A percentile compares a stretch with the other conserved stretches of the same genome.
Evolutionary conservation across 2,888 invertebrate species (phyloP).

Genomic region (Amiota mariae): DNA sequence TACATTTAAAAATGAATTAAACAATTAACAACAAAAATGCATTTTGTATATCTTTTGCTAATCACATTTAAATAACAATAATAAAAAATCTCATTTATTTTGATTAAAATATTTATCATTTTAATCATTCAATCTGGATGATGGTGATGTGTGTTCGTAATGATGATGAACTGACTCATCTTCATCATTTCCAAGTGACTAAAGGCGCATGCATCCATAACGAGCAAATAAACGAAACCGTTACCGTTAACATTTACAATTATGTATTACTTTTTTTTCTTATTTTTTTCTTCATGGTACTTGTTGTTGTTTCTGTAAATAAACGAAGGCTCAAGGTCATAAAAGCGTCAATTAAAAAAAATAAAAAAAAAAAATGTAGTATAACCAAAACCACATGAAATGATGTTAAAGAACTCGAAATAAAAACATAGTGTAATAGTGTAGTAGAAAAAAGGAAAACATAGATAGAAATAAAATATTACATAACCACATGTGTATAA

Average conservation of each 20-base stretch:
- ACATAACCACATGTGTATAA: slow-evolving; percentile 34
- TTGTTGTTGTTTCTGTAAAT: slow-evolving; percentile 26
- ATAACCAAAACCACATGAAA: slow-evolving; percentile 43
- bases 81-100: neutral
- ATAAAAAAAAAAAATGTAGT: slow-evolving; percentile 47
- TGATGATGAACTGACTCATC: neutral
- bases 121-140: slow-evolving; percentile 21
- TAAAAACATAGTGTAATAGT: slow-evolving; percentile 25
- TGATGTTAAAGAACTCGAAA: slow-evolving; percentile 51
- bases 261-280: neutral
- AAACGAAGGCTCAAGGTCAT: slow-evolving; percentile 61
- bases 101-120: slow-evolving; percentile 18
- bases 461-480: neutral
- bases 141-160: neutral
- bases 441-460: slow-evolving; percentile 15
- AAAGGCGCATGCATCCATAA: slow-evolving; percentile 41
- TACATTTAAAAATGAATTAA: too few relatives aligned
- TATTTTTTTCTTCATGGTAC: neutral
- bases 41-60: too few relatives aligned
- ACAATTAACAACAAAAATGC: too few relatives aligned
- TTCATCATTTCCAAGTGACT: slow-evolving; percentile 11
- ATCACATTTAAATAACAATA: neutral
- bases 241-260: slow-evolving; percentile 44
- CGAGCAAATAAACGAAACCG: slow-evolving; percentile 18
- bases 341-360: slow-evolving; percentile 59